These are phyloP conservation scores for Cavia aperea DNA, from an alignment of 2,113 vertebrate genomes.

Conservation along the genomic window DNA sequence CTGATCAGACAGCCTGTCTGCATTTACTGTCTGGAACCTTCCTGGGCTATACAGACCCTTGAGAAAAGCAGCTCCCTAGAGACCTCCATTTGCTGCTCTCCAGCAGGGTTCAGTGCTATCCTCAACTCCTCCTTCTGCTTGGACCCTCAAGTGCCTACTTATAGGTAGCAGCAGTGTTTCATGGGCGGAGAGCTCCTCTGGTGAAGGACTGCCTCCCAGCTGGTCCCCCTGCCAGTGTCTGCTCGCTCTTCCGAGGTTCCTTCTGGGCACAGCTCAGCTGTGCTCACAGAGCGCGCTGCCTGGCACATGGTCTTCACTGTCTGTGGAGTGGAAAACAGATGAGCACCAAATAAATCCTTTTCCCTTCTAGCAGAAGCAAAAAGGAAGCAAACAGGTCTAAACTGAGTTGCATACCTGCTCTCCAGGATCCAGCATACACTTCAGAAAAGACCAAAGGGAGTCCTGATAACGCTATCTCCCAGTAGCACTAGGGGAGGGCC, in stretches of 20 bases:
- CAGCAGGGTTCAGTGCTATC: background rate
- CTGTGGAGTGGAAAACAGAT: background rate
- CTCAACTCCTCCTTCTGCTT: background rate
- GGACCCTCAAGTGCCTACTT: background rate
- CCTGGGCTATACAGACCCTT: background rate
- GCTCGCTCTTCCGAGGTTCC: background rate
- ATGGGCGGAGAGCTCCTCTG: background rate
- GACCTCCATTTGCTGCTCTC: background rate
- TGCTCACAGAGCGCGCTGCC: background rate
- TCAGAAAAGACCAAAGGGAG: background rate
- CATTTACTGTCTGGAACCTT: background rate
- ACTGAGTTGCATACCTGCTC: background rate
- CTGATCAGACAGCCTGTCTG: conserved; percentile 23
- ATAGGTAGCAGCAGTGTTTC: background rate
- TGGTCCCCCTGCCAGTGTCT: background rate
- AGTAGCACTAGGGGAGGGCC: background rate
- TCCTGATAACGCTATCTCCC: background rate
- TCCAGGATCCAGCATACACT: background rate
- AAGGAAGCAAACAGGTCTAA: background rate
- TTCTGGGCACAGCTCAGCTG: background rate
- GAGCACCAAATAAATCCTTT: background rate
- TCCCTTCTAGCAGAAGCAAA: background rate
- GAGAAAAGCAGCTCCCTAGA: background rate
- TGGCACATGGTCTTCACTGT: background rate
- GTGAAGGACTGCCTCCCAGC: background rate